Conservation (phyloP, 2,113 vertebrate species). For the Myrmophylax atrothorax region DNA sequence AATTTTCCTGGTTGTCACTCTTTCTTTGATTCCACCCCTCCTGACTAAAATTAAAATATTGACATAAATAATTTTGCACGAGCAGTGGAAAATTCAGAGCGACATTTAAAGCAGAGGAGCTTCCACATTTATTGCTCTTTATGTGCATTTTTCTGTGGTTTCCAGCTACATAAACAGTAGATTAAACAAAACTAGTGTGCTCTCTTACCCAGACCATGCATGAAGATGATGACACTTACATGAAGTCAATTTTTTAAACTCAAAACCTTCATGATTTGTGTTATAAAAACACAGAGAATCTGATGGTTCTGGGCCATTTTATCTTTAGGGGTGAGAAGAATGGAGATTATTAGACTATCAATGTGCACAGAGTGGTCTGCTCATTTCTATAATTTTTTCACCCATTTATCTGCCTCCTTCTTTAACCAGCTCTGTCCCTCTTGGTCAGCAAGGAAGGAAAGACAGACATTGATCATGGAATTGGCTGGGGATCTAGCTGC, state of each 20-base stretch:
- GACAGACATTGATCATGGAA: neutral
- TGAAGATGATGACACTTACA: neutral
- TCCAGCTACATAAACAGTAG: neutral
- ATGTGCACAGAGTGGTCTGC: neutral
- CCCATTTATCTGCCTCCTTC: neutral
- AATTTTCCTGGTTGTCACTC: slow-evolving; percentile 69
- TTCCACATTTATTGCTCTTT: slow-evolving; percentile 16
- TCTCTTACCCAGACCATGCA: neutral
- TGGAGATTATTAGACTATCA: neutral
- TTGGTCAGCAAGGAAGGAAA: neutral
- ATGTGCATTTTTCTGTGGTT: neutral
- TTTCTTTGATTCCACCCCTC: slow-evolving; percentile 67
- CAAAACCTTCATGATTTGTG: neutral
- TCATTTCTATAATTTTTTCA: neutral
- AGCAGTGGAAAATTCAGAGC: slow-evolving; percentile 66
- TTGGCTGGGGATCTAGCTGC: neutral
- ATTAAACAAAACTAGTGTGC: neutral
- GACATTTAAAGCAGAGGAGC: slow-evolving; percentile 31
- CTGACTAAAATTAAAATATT: slow-evolving; percentile 78
- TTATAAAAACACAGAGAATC: neutral
- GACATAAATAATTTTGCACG: slow-evolving; percentile 76
- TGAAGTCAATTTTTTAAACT: neutral
- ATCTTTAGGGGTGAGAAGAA: neutral
- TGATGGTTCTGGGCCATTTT: neutral
- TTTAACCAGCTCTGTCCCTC: neutral